Evolutionary conservation across 2,888 invertebrate genomes (phyloP).

Genomic region (Malthinus seriepunctatus): DNA sequence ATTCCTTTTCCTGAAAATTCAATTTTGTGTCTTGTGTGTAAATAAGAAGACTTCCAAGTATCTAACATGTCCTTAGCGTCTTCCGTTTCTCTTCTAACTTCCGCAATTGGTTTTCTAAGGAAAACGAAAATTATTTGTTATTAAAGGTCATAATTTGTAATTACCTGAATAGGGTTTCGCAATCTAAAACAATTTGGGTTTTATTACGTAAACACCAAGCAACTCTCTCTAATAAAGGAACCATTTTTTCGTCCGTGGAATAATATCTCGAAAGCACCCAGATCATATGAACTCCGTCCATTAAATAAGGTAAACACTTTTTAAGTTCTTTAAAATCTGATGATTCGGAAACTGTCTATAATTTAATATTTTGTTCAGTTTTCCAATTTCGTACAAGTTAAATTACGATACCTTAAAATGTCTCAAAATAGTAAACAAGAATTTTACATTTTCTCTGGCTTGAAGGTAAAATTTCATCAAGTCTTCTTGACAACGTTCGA

Average conservation of each 20-base stretch:
- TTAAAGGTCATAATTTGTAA: background rate
- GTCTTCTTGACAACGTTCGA: constrained; percentile 64
- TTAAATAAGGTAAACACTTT: constrained; percentile 74
- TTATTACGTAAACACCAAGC: constrained; percentile 82
- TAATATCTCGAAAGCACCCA: constrained; percentile 91
- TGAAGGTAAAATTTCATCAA: constrained; percentile 69
- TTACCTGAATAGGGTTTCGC: constrained; percentile 78
- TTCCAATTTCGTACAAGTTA: background rate
- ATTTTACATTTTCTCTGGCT: constrained; percentile 79
- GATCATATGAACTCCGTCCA: constrained; percentile 85
- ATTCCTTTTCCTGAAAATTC: constrained; percentile 83
- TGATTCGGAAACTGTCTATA: constrained; percentile 47
- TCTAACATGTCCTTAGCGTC: constrained; percentile 71
- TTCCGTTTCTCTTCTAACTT: constrained; percentile 45
- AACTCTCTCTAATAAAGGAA: constrained; percentile 78
- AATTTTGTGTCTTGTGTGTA: constrained; percentile 78
- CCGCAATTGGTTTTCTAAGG: constrained; percentile 58
- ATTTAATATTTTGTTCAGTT: background rate
- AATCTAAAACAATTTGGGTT: constrained; percentile 70
- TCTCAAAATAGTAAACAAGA: constrained; percentile 72
- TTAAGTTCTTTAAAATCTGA: constrained; percentile 72
- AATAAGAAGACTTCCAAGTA: constrained; percentile 76
- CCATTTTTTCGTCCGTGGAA: constrained; percentile 84
- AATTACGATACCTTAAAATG: constrained; percentile 64
- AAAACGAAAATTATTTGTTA: background rate